phyloP scores from a whole-genome alignment of 2,888 invertebrate genomes.

The Eulithis testata region DNA sequence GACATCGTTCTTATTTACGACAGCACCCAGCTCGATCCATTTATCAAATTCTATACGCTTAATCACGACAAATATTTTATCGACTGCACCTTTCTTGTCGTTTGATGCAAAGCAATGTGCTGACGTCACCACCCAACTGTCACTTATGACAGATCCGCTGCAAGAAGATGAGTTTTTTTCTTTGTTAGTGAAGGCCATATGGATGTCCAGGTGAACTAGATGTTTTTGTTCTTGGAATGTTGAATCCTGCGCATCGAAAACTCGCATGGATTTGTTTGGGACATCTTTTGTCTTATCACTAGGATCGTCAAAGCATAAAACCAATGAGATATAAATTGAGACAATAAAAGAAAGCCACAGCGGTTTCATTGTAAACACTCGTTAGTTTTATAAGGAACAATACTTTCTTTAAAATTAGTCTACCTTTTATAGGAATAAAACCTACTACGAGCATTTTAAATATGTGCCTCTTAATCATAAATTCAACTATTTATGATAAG shows the following conservation, averaged over 20 bases:
- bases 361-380: slow-evolving; percentile 2
- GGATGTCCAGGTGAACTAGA: slow-evolving; percentile 40
- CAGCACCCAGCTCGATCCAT: slow-evolving; percentile 5
- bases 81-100: background rate
- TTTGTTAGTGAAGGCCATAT: background rate
- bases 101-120: slow-evolving; percentile 46
- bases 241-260: slow-evolving; percentile 9
- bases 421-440: slow-evolving; percentile 1
- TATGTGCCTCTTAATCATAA: background rate
- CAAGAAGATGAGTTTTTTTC: slow-evolving; percentile 19
- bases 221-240: slow-evolving; percentile 36
- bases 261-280: background rate
- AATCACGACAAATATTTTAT: background rate
- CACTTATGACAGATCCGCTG: slow-evolving; percentile 49
- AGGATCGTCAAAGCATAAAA: background rate
- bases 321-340: background rate
- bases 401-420: background rate
- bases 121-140: slow-evolving; percentile 45
- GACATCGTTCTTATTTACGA: slow-evolving; percentile 6
- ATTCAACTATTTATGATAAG: background rate
- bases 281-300: background rate
- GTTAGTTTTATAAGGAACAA: background rate
- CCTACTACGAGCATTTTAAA: background rate
- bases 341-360: background rate
- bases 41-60: slow-evolving; percentile 2